Base-by-base conservation (phyloP, 2,888 invertebrate species). In the Parnassius smintheus region DNA sequence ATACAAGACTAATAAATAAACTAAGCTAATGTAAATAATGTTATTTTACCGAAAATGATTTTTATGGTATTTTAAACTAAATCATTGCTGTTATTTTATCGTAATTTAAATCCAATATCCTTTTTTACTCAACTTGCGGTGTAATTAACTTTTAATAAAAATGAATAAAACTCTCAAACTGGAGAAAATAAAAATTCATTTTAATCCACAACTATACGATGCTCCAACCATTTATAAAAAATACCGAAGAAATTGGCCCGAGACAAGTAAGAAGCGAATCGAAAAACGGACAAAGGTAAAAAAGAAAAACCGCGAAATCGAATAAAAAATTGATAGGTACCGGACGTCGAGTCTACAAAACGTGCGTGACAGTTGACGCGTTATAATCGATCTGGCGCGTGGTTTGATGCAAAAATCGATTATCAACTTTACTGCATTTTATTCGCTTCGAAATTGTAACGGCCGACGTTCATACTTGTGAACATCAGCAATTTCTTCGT, bases 331-430 rank as follows among this genome's bases (percentile, higher is more conserved):
- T 84, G 79, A 79, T 78, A 84, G 79, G 83, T 84, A 82, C 82
- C 81, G 83, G 80, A 77, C 78, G 78, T 75, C 76, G 77, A 78
- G 73, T 73, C 74, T 68, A 60, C 68, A 69, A 75, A 77, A 80
- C 88, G 88, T 88, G 89, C 89, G 87, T 89, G 83, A 85, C 86
- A 77, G 73, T 72, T 78, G 83, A 80, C 82, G 85, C 81, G 85
- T 81, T 74, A 60, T 72, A 81, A 80, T 82, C 77, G 79, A 82
- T 81, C 76, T 68, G 77, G 83, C 83, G 77, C 83, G 81, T 78
- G 84, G 76, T 70, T 68, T 75, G 79, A 75, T 80, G 82, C 85
- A 72, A 80, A 56, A 87, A 85, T 85, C 81, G 82, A 86, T 86
- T 72, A 69, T 67, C 53, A 22, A n/a, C 54, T 63, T 46, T 46